Percentiles rank a stretch among this genome's conserved stretches.
Conservation (phyloP, 2,113 vertebrate species). For the Indri indri region DNA sequence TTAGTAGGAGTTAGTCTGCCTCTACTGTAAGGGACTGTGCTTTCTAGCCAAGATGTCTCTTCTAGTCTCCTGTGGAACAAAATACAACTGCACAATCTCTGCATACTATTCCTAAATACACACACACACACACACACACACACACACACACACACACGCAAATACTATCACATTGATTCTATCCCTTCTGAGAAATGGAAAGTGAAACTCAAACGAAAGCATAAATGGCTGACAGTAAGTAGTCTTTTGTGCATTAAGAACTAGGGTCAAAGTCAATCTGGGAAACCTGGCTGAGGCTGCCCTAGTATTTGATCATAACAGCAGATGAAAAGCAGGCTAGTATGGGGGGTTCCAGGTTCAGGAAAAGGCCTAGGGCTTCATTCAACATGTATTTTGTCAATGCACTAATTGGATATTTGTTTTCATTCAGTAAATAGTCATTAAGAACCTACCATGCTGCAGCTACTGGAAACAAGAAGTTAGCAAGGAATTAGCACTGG, state of each 20-base stretch:
- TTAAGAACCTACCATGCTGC: neutral
- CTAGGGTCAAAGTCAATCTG: neutral
- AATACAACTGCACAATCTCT: neutral
- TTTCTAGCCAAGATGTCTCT: constrained; percentile 8
- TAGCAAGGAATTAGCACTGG: neutral
- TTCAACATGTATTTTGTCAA: neutral
- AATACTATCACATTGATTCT: neutral
- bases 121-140: neutral
- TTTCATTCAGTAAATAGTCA: constrained; percentile 11
- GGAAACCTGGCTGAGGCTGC: neutral
- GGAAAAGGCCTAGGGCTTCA: neutral
- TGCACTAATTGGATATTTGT: constrained; percentile 15
- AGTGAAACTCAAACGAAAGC: neutral
- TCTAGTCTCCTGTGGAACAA: neutral
- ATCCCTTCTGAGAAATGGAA: constrained; percentile 35
- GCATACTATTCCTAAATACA: neutral
- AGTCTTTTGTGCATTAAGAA: constrained; percentile 20
- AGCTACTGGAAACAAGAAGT: neutral
- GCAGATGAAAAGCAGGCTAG: neutral
- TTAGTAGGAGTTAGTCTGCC: neutral
- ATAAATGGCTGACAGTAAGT: neutral
- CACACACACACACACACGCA: neutral
- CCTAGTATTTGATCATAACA: neutral
- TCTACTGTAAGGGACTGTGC: neutral
- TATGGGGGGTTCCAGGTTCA: neutral